Base-by-base conservation (phyloP, 1,140 invertebrate genomes). In the Parasteatoda tepidariorum region DNA sequence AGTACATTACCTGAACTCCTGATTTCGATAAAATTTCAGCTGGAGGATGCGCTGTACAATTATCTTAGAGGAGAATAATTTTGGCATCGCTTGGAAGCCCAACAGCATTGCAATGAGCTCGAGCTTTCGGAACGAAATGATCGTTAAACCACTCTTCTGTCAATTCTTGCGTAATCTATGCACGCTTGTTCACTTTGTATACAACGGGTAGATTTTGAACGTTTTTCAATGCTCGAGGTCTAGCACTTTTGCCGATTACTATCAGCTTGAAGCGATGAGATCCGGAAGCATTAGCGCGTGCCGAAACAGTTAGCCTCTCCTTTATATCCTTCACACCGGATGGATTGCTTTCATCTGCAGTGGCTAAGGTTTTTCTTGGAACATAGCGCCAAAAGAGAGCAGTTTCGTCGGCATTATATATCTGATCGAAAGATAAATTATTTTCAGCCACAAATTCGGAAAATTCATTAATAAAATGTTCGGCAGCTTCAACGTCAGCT, bases 391-490 rank as follows among this genome's bases (percentile, higher is more conserved):
- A 79, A 67, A 64, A 79, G 24, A 66, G 67, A 2, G 59, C 59
- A 4, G 62, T 79, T 59, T 79, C 33, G 34, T 79, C 75, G 11
- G 75, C 75, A 79, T 67, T 79, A 26, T 67, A 79, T 24, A 79
- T 22, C 18, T 38, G 75, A 3, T 79, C 59, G 41, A n/a, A n/a
- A n/a, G n/a, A n/a, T n/a, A n/a, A n/a, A n/a, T n/a, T n/a, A n/a
- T n/a, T n/a, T n/a, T n/a, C n/a, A n/a, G n/a, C n/a, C n/a, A n/a
- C n/a, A n/a, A n/a, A n/a, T n/a, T n/a, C n/a, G n/a, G n/a, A n/a
- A n/a, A n/a, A n/a, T n/a, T n/a, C n/a, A n/a, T n/a, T n/a, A n/a
- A n/a, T n/a, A n/a, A n/a, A n/a, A n/a, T n/a, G n/a, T n/a, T n/a
- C n/a, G n/a, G n/a, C n/a, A n/a, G n/a, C n/a, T n/a, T n/a, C n/a